Evolutionary conservation across 2,113 vertebrate genomes (phyloP), one percentile per base, ranked within the genome.

Genomic region (Eupsittula cactorum): DNA sequence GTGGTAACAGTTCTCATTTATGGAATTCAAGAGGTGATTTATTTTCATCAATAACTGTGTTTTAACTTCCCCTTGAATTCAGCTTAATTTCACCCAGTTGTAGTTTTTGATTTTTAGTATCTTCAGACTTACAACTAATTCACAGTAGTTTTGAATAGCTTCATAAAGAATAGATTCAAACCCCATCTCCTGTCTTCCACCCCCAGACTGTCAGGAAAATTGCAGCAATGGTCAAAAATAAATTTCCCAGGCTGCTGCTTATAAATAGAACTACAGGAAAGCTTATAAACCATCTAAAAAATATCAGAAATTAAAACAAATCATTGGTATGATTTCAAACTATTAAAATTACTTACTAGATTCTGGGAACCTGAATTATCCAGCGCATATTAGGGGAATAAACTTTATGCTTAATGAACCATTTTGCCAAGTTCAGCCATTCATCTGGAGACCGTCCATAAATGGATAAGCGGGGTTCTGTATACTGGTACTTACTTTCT

Each of bases 291-390:
- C 69, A 76, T 64, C 52, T 84, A 53, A 77, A 63, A 55, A 83
- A 79, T 44, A 92, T 17, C 65, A 93, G 65, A 92, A 94, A 68
- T 91, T 31, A 86, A 83, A 83, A 49, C 29, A 68, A 41, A 29
- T 82, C 13, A 88, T 25, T 67, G 74, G 19, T 77, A 86, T 33
- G 53, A 94, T 86, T 94, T 86, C 47, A 85, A 80, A 84, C 65
- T 79, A 49, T 60, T 50, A 70, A 49, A 44, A 59, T 90, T 74
- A 98, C 99, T 98, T 98, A 99, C 99, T 99, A 99, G 97, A 99
- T 99, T 93, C 99, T 98, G 82, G 99, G 99, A 77, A 99, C 98
- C 96, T 99, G 99, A 97, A 99, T 99, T 95, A 99, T 99, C 99
- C 99, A 99, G 95, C 99, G 99, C 98, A 99, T 98, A 97, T 99